Base-by-base conservation (phyloP, 2,113 vertebrate species). In the Microtus oregoni region DNA sequence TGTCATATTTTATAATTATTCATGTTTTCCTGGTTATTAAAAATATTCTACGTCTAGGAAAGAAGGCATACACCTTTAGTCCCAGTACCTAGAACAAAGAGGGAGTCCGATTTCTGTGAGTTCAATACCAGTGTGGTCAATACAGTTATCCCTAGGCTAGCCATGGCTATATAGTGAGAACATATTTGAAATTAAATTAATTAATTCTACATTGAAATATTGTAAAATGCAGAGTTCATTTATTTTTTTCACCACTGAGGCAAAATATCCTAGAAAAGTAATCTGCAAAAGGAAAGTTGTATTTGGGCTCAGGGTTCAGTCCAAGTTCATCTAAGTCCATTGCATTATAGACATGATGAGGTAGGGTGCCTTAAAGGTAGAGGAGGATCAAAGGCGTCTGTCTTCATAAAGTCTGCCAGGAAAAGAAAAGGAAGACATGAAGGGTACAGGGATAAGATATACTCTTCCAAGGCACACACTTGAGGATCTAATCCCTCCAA, bases 1-100 rank as follows among this genome's bases (percentile, higher is more conserved):
- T 86, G 26, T 50, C 13, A 68, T 32, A 93, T 86, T 92, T 96
- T 87, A 90, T 75, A 91, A 52, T 90, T 94, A 89, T 76, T 32
- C 55, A 35, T 72, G 38, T n/a, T 90, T 50, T 88, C 58, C 20
- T 89, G 22, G 12, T 94, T 95, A 88, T 81, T 89, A 89, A 12
- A 47, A 55, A 24, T 65, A 63, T 72, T 93, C 3, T 61, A 67
- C 65, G 5, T 77, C 1, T 7, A 58, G 79, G 7, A 61, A 26
- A 61, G 7, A 61, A 26, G 3, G 35, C 35, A 61, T 61, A 26
- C 35, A 61, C 11, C 20, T 81, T 58, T 81, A 58, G 3, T 58
- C 5, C 12, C 12, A 61, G 20, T 12, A 82, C 12, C 38, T 55
- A 58, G 35, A 22, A 58, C n/a, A 22, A 3, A 58, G 20, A 81